These are phyloP conservation scores for Pangasius sanitwongsei DNA, from an alignment of 2,797 vertebrate genomes.

Conservation along the genomic window DNA sequence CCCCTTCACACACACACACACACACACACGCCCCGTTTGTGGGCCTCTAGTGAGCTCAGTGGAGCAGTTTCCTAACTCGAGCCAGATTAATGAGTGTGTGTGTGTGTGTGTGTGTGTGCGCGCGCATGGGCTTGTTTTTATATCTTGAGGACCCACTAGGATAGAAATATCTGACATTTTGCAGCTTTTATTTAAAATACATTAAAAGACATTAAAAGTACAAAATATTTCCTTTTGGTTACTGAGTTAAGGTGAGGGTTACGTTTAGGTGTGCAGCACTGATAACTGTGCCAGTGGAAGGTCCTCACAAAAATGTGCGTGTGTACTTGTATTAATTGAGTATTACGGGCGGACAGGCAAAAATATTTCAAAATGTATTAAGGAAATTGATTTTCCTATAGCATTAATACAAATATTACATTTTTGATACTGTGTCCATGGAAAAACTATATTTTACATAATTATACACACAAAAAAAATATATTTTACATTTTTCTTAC, in stretches of 20 bases:
- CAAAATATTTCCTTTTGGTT: not conserved
- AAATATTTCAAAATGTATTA: not conserved
- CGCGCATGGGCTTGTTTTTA: conserved; percentile 26
- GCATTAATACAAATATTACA: not conserved
- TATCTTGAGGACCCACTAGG: not conserved
- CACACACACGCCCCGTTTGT: conserved; percentile 68
- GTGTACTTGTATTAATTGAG: conserved; percentile 61
- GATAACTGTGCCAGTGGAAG: too few species aligned
- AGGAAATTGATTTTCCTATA: not conserved
- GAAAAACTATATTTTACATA: not conserved
- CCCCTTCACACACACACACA: conserved; percentile 50
- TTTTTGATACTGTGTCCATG: not conserved
- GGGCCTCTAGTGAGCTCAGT: conserved; percentile 91
- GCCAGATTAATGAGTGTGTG: conserved; percentile 50
- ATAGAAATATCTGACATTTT: not conserved
- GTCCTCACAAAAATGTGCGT: conserved; percentile 27
- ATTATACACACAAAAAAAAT: too few species aligned
- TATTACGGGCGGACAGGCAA: not conserved
- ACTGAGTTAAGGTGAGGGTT: not conserved
- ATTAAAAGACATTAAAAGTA: not conserved
- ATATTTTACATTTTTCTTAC: not conserved
- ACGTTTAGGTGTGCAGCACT: not conserved
- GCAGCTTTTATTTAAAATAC: not conserved
- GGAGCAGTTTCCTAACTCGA: conserved; percentile 70
- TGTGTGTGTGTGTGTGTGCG: conserved; percentile 59